phyloP scores from a whole-genome alignment of 2,888 invertebrate genomes.

The Lamellibrachia satsuma region DNA sequence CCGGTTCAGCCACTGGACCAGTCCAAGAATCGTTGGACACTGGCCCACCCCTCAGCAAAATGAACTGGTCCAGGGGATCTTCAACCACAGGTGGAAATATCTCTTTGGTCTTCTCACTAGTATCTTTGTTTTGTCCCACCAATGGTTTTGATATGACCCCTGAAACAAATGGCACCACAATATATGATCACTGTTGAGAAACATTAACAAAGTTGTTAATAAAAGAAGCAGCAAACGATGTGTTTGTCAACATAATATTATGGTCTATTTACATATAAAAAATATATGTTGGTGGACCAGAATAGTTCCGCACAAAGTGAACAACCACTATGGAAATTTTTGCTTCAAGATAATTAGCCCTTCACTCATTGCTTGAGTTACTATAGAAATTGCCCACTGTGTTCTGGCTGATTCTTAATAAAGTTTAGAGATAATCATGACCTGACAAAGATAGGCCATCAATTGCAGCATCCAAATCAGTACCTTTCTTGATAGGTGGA shows the following conservation, averaged over 20 bases:
- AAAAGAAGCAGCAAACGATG: no score
- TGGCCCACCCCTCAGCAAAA: conserved; percentile 3
- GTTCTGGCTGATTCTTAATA: not conserved
- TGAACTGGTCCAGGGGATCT: not conserved
- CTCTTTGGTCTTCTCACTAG: not conserved
- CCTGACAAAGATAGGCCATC: not conserved
- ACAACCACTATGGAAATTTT: no score
- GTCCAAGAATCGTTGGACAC: conserved; percentile 9
- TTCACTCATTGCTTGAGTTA: no score
- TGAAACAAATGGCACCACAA: not conserved
- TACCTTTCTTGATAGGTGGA: not conserved
- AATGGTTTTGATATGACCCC: not conserved
- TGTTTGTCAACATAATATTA: no score
- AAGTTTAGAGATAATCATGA: not conserved
- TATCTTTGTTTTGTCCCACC: not conserved
- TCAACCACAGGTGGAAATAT: not conserved
- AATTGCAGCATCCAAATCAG: not conserved
- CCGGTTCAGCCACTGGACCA: not conserved
- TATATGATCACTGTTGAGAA: no score
- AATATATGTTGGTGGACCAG: no score
- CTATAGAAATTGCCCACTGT: no score
- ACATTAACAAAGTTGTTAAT: no score
- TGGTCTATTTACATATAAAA: no score
- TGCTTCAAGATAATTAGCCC: no score
- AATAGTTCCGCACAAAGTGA: no score